phyloP scores from a whole-genome alignment of 2,797 vertebrate species.

The Falco naumanni region DNA sequence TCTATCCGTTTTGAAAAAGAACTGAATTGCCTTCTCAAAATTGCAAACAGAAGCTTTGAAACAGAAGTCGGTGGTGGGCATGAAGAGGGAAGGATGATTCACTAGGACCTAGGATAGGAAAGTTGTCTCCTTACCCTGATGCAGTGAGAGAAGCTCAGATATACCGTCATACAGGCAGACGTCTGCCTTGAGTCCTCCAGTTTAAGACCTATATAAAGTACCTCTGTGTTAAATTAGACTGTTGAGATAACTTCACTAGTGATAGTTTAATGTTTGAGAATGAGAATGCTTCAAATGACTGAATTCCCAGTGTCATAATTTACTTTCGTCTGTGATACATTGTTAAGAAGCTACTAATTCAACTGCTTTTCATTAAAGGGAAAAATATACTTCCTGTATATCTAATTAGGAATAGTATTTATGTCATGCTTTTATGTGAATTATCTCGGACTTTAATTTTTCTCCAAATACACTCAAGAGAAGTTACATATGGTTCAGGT shows the following conservation, averaged over 20 bases:
- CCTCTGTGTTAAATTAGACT: not conserved
- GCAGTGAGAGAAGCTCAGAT: not conserved
- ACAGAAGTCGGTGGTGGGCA: not conserved
- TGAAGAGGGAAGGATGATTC: not conserved
- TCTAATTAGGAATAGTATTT: not conserved
- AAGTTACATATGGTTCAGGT: not conserved
- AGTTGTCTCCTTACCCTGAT: not conserved
- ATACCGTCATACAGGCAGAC: not conserved
- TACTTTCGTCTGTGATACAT: not conserved
- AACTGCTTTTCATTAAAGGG: not conserved
- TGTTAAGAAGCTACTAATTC: slow-evolving; percentile 17
- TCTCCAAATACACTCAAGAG: not conserved
- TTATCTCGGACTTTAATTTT: not conserved
- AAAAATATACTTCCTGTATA: not conserved
- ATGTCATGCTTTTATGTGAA: not conserved
- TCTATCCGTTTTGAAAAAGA: not conserved
- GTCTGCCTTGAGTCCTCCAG: not conserved
- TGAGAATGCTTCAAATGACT: not conserved
- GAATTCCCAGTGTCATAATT: not conserved
- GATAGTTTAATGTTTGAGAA: not conserved
- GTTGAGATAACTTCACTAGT: not conserved
- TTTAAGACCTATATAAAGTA: not conserved
- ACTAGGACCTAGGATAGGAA: not conserved
- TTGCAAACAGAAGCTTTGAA: not conserved
- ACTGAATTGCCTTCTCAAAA: not conserved